Evolutionary conservation across 2,113 vertebrate species (phyloP).

Genomic region (Neoarius graeffei): DNA sequence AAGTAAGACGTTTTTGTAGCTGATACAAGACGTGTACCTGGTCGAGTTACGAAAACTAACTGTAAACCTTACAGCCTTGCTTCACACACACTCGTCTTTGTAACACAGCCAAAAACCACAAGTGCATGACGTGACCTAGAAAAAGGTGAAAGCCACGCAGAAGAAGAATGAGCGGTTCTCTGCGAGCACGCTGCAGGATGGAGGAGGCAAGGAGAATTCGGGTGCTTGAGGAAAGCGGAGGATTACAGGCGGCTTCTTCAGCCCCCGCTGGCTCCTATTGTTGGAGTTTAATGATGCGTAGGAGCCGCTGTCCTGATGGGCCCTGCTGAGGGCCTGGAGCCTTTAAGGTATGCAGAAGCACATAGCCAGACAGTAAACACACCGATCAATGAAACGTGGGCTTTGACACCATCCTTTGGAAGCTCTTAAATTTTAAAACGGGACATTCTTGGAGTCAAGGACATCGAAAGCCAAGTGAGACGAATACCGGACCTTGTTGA

Average conservation of each 20-base stretch:
- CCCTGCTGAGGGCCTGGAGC: constrained; percentile 32
- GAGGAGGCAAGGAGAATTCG: constrained; percentile 4
- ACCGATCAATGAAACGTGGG: constrained; percentile 56
- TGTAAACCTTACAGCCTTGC: not conserved
- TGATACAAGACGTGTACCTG: not conserved
- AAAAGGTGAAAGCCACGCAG: not conserved
- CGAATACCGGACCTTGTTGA: constrained; percentile 1
- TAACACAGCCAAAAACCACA: not conserved
- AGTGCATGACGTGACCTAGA: not conserved
- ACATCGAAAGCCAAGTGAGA: not conserved
- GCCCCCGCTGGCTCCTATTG: constrained; percentile 42
- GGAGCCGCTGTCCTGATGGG: constrained; percentile 25
- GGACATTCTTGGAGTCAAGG: constrained; percentile 15
- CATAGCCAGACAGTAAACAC: constrained; percentile 48
- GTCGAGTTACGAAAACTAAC: constrained; percentile 3
- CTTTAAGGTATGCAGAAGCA: constrained; percentile 44
- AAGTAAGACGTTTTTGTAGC: not conserved
- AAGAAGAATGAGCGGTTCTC: not conserved
- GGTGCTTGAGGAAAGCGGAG: constrained; percentile 25
- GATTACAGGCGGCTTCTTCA: constrained; percentile 32
- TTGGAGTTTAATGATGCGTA: constrained; percentile 54
- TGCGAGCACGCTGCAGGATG: not conserved
- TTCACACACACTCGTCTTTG: not conserved
- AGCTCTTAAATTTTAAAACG: constrained; percentile 46
- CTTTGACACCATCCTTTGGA: constrained; percentile 54